These are phyloP conservation scores for Morone saxatilis DNA, from an alignment of 2,113 vertebrate species.

Conservation along the genomic window DNA sequence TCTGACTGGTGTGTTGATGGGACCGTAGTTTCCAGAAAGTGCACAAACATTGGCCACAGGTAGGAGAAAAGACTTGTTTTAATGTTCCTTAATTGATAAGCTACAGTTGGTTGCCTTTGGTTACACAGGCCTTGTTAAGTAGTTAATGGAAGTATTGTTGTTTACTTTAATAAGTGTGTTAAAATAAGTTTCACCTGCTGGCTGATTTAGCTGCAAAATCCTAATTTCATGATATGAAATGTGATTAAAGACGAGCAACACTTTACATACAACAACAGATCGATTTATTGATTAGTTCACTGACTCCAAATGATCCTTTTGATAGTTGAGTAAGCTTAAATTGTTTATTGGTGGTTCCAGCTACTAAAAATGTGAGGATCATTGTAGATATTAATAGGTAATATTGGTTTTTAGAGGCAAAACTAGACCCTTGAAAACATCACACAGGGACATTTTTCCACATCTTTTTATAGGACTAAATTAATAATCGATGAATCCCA, in stretches of 20 bases:
- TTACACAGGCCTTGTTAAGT: not conserved
- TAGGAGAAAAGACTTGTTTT: not conserved
- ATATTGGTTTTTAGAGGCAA: not conserved
- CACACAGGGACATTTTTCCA: not conserved
- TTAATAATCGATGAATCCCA: not conserved
- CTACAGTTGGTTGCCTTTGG: not conserved
- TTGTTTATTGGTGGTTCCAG: not conserved
- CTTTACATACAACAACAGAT: not conserved
- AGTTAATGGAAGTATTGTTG: not conserved
- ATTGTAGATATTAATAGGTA: too few species aligned
- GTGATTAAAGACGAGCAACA: too few species aligned
- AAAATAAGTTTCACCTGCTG: too few species aligned
- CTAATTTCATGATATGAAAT: not conserved
- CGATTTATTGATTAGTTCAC: not conserved
- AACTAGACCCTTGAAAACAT: not conserved
- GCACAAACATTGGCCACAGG: not conserved
- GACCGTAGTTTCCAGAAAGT: not conserved
- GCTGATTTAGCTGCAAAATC: not conserved
- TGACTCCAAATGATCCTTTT: too few species aligned
- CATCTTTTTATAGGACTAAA: not conserved
- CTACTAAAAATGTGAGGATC: not conserved
- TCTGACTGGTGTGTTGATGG: slow-evolving; percentile 11
- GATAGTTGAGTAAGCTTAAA: too few species aligned
- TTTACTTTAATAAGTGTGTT: not conserved
- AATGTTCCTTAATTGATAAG: not conserved